Evolutionary conservation across 92 coral and sea anemone genomes (phyloP), one percentile per base, ranked within the genome.

Genomic region (Parazoanthus atlanticus): DNA sequence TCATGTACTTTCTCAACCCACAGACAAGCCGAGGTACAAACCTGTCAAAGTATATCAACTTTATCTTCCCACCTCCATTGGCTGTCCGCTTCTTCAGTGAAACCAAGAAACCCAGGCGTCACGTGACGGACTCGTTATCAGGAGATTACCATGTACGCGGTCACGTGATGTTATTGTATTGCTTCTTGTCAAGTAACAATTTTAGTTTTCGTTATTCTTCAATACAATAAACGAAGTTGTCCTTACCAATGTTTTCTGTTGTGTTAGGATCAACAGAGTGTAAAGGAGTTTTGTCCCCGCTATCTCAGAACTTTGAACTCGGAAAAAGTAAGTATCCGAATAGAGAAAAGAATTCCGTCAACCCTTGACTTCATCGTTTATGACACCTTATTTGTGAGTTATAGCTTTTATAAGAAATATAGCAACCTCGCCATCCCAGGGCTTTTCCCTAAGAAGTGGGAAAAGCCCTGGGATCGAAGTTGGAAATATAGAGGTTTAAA

Each of bases 11-110:
- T 23, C 19, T 30, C 23, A 43, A 61, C 11, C 76, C 74, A 12
- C 85, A 95, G 98, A 93, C 98, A 71, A 95, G 88, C 46, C 93
- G 98, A 4, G 98, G 98, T 0, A 34, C 90, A 30, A 89, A 95
- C 71, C 74, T 92, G 81, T 89, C 93, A 70, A 95, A 95, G 84
- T 95, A 90, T 67, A 90, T 94, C 40, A 95, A 80, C 88, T 93
- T 95, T 36, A 89, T 95, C 81, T 90, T 82, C 54, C 98, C 96
- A 1, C 91, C 96, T 41, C 96, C 96, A 52, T 81, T 86, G 17
- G 84, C 78, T 0, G 9, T 84, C 32, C 87, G 87, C 28, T 69
- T 32, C 38, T 26, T 69, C 1, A 40, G 17, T 70, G 78, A 43
- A 10, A 43, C 76, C 66, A 84, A 70, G 79, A 84, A 25, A 67